A percentile compares a stretch with the other conserved stretches of the same genome.
phyloP scores from a whole-genome alignment of 2,797 vertebrate genomes.

The Danio aesculapii region DNA sequence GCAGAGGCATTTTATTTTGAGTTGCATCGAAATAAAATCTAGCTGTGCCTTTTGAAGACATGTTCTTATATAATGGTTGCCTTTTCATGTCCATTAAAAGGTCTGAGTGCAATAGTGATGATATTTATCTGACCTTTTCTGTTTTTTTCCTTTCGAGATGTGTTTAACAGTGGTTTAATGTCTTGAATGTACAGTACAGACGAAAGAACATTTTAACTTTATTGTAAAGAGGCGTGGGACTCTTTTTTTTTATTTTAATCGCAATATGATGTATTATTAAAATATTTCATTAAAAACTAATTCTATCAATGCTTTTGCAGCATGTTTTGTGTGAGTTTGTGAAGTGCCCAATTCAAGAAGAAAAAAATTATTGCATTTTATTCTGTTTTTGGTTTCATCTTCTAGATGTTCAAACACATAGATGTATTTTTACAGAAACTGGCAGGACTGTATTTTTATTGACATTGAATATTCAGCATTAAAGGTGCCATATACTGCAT shows the following conservation, averaged over 20 bases:
- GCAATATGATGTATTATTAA: conserved; percentile 45
- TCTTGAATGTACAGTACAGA: conserved; percentile 36
- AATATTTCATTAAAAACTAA: conserved; percentile 51
- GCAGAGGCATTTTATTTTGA: conserved; percentile 46
- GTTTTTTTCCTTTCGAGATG: not conserved
- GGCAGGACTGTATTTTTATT: too few relatives aligned
- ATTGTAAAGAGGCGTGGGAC: conserved; percentile 34
- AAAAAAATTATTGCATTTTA: not conserved
- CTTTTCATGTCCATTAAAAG: conserved; percentile 48
- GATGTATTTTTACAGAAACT: too few relatives aligned
- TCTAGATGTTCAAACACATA: not conserved
- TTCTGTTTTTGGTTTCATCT: not conserved
- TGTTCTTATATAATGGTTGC: conserved; percentile 50
- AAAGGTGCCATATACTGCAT: too few relatives aligned
- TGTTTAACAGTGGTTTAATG: conserved; percentile 20
- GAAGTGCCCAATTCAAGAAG: not conserved
- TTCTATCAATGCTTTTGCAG: not conserved
- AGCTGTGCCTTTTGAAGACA: conserved; percentile 60
- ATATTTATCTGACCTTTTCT: conserved; percentile 36
- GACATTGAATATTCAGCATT: too few relatives aligned
- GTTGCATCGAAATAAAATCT: conserved; percentile 49
- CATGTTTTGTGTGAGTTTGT: not conserved
- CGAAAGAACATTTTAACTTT: conserved; percentile 33
- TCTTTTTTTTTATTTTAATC: conserved; percentile 38
- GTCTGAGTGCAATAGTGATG: conserved; percentile 46